Evolutionary conservation across 2,888 invertebrate species (phyloP), one percentile per base, ranked within the genome.

Genomic region (Lutraria lutraria): DNA sequence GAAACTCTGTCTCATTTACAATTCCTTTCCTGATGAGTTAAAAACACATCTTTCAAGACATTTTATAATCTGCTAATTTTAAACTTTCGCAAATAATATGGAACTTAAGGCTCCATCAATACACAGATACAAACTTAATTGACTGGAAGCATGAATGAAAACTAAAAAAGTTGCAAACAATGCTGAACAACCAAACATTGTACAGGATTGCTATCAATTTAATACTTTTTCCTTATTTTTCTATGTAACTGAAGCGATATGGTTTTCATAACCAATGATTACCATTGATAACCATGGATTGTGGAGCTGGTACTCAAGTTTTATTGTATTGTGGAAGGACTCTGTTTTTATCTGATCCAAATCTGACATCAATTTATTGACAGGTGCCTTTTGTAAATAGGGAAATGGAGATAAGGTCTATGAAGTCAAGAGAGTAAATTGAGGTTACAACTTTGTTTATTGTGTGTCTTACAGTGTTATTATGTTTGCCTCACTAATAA

Each of bases 351-450:
- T 85, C 85, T 76, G 85, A 85, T 85, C 72, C 76, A n/a, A 29
- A 85, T 76, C 29, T 56, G 54, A 85, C 53, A 79, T 54, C 53
- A 79, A 29, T n/a, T 31, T 85, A 85, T 85, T 80, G 85, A 85
- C 85, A 60, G 85, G 60, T 80, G 85, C 79, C 25, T 80, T 85
- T 85, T 85, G 60, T 79, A 80, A 79, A 85, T 54, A 79, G 25
- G 29, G 79, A 43, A 31, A n/a, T n/a, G 15, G 34, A 60, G 60
- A 80, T 85, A 85, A 80, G 60, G 79, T 53, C 43, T 29, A 34
- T 13, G 34, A 76, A 56, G 53, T 85, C 25, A 84, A 29, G 84
- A 29, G 63, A 68, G 25, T 68, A 68, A 68, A 68, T n/a, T 43
- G 43, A 31, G 82, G 29, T 31, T n/a, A n/a, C n/a, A n/a, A 82